phyloP scores from a whole-genome alignment of 2,888 invertebrate species.

The Agriopis marginaria region DNA sequence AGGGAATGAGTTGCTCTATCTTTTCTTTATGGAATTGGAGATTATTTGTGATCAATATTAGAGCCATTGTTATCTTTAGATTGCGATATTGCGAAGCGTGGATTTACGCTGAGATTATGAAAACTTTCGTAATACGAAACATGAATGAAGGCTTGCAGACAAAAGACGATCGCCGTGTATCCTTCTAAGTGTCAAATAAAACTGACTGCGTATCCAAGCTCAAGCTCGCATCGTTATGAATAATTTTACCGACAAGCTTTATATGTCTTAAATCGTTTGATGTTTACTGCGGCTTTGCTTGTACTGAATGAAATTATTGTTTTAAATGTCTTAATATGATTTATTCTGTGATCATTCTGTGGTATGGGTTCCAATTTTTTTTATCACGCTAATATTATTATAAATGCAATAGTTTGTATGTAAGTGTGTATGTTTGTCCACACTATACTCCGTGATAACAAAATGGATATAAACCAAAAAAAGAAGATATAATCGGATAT shows the following conservation, averaged over 20 bases:
- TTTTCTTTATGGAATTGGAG: conserved; percentile 17
- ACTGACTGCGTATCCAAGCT: neutral
- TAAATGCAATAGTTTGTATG: too few relatives aligned
- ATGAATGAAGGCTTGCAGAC: neutral
- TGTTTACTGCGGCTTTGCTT: conserved; percentile 3
- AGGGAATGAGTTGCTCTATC: conserved; percentile 37
- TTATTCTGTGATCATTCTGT: too few relatives aligned
- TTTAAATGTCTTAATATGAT: neutral
- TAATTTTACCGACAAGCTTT: neutral
- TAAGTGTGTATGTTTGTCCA: too few relatives aligned
- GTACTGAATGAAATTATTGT: neutral
- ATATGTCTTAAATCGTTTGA: conserved; percentile 7
- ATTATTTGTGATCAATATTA: conserved; percentile 10
- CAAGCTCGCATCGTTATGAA: neutral
- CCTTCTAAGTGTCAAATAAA: too few relatives aligned
- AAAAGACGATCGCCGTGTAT: too few relatives aligned
- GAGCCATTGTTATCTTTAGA: neutral
- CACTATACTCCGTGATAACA: too few relatives aligned
- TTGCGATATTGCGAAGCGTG: neutral
- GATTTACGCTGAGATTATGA: neutral
- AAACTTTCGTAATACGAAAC: neutral
- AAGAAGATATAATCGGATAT: too few relatives aligned
- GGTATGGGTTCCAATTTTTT: too few relatives aligned
- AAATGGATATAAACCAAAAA: too few relatives aligned
- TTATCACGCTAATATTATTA: too few relatives aligned